Conservation (phyloP, 1,140 invertebrate genomes). For the Cepaea nemoralis region DNA sequence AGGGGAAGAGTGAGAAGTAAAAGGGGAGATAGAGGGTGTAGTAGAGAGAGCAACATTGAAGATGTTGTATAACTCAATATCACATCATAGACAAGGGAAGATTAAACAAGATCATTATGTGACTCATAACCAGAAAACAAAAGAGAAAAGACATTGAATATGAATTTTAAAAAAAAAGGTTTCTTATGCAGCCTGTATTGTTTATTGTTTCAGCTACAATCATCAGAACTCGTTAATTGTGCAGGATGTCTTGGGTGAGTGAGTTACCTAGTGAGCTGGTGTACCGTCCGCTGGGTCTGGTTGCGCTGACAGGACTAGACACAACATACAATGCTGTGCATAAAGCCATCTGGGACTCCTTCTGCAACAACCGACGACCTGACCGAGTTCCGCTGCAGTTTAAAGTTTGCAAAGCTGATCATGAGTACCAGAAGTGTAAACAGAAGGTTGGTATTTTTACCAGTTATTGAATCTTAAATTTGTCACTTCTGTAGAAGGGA, state of each 20-base stretch:
- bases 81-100: too few species aligned
- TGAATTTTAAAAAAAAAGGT: too few species aligned
- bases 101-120: too few species aligned
- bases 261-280: conserved; percentile 76
- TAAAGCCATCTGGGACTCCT: conserved; percentile 91
- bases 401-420: conserved; percentile 80
- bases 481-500: too few species aligned
- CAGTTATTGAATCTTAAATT: background rate
- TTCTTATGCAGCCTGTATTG: conserved; percentile 88
- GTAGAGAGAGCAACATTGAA: too few species aligned
- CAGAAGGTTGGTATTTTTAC: conserved; percentile 78
- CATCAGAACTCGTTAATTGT: background rate
- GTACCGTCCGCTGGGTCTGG: conserved; percentile 84
- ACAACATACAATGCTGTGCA: conserved; percentile 87
- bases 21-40: too few species aligned
- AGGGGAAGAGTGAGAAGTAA: too few species aligned
- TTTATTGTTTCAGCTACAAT: conserved; percentile 6
- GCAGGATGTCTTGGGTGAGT: conserved; percentile 70
- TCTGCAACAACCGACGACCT: conserved; percentile 83
- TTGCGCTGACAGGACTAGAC: conserved; percentile 89
- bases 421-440: conserved; percentile 91
- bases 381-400: conserved; percentile 89
- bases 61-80: too few species aligned
- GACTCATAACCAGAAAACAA: too few species aligned
- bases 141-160: too few species aligned